Conservation (phyloP, 1,140 invertebrate species). For the Drosophila athabasca region DNA sequence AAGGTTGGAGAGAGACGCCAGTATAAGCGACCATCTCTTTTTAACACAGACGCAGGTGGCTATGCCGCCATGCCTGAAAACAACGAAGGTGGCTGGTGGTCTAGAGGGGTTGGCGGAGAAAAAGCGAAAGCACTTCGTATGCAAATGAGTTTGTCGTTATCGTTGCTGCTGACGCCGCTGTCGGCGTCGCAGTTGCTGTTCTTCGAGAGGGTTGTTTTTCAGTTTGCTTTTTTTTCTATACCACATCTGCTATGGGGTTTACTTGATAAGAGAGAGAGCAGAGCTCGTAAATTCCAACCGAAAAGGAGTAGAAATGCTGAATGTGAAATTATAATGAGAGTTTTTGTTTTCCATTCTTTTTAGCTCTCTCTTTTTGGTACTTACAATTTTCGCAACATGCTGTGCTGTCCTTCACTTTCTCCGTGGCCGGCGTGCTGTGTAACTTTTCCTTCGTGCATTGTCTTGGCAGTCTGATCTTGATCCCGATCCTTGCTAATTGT, state of each 20-base stretch:
- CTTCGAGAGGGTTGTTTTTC: slow-evolving; percentile 71
- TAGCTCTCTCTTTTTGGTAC: slow-evolving; percentile 4
- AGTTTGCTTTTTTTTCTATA: slow-evolving; percentile 17
- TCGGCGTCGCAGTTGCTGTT: slow-evolving; percentile 22
- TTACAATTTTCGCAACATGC: slow-evolving; percentile 29
- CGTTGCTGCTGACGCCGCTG: slow-evolving; percentile 51
- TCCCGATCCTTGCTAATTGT: slow-evolving; percentile 48
- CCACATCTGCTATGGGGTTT: slow-evolving; percentile 31
- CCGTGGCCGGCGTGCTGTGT: slow-evolving; percentile 43
- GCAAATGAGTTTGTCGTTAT: slow-evolving; percentile 82
- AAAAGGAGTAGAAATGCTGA: slow-evolving; percentile 62
- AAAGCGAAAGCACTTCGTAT: slow-evolving; percentile 83
- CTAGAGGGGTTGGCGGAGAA: slow-evolving; percentile 36
- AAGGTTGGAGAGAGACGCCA: slow-evolving; percentile 43
- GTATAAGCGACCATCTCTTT: slow-evolving; percentile 31
- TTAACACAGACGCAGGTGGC: slow-evolving; percentile 53
- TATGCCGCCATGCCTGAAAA: slow-evolving; percentile 68
- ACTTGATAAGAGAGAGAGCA: slow-evolving; percentile 51
- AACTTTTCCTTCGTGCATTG: slow-evolving; percentile 1
- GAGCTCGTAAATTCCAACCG: slow-evolving; percentile 54
- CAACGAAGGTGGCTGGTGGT: slow-evolving; percentile 21
- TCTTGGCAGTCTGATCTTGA: slow-evolving; percentile 39
- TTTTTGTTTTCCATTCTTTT: slow-evolving; percentile 8
- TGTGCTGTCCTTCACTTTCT: slow-evolving; percentile 43
- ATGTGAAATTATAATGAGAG: slow-evolving; percentile 69